Base-by-base conservation (phyloP, 2,888 invertebrate genomes). In the Agapostemon virescens region DNA sequence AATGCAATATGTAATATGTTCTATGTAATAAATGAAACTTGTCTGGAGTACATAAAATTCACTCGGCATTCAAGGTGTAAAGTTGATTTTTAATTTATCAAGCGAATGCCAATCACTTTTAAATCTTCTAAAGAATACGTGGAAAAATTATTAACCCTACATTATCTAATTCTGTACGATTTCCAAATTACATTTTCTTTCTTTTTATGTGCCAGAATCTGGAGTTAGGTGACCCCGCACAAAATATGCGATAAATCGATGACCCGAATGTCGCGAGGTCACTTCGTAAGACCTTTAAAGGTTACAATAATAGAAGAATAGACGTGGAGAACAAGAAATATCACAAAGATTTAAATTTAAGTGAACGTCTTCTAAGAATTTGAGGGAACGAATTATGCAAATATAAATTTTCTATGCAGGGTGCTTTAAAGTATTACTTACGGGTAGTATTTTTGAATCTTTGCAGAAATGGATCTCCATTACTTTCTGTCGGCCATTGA, bases 181-280 rank as follows among this genome's bases (percentile, higher is more conserved):
- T 33, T 20, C 6, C 33, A 61, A 33, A 61, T 33, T 61, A 33
- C 30, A 11, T 33, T 11, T 30, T 11, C 33, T n/a, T n/a, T 61
- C 1, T 9, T n/a, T n/a, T 5, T 20, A 63, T 63, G 20, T 36
- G 4, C 1, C 20, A 33, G 61, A 33, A 5, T 63, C n/a, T 36
- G 13, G n/a, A n/a, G 63, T 63, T 63, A 36, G n/a, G 36, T 13
- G 13, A 36, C 36, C 36, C 36, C 5, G 9, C 13, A n/a, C 5
- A 36, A 63, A 63, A 36, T 63, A 36, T 36, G 36, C 36, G 36
- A 36, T 63, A 63, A 63, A 63, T 63, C 63, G 63, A 63, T 63
- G 63, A 36, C 63, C 63, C 63, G 63, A 63, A 63, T 63, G 63
- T 63, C 63, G 33, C 36, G 63, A 63, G 36, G 63, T 63, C 36